Evolutionary conservation across 2,888 invertebrate species (phyloP).

Genomic region (Vesta saturnalis): DNA sequence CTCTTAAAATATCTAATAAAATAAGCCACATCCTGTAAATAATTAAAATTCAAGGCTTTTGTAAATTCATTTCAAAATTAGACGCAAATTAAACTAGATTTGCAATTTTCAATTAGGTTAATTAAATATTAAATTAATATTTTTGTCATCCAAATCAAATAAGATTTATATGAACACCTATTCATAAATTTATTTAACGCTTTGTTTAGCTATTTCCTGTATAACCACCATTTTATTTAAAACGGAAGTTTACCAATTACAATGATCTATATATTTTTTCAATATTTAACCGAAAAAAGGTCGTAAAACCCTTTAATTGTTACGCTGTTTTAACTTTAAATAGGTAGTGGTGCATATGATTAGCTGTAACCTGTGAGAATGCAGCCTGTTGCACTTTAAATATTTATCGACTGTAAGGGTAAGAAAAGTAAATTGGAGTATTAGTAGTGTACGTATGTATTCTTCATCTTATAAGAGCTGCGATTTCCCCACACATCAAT

Average conservation of each 20-base stretch:
- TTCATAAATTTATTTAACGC: conserved; percentile 36
- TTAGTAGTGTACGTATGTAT: neutral
- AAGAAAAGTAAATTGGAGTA: neutral
- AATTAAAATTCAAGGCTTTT: conserved; percentile 32
- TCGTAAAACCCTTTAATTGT: conserved; percentile 2
- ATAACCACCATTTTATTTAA: conserved; percentile 22
- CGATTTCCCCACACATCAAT: conserved; percentile 48
- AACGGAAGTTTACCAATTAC: conserved; percentile 31
- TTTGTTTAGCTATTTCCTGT: conserved; percentile 31
- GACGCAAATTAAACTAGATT: conserved; percentile 12
- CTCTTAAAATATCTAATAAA: conserved; percentile 30
- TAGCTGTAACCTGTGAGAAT: neutral
- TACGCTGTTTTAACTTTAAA: neutral
- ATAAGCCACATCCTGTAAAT: conserved; percentile 36
- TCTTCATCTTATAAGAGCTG: conserved; percentile 12
- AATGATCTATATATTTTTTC: conserved; percentile 22
- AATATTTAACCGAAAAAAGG: conserved; percentile 8
- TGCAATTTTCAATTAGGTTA: conserved; percentile 15
- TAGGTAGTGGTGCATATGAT: neutral
- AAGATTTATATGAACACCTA: conserved; percentile 24
- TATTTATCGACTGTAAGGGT: neutral
- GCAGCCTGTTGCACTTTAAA: neutral
- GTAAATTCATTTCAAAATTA: conserved; percentile 11
- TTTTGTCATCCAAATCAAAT: conserved; percentile 8
- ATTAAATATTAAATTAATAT: conserved; percentile 11